phyloP scores from a whole-genome alignment of 2,888 invertebrate genomes.

The Diadegma fenestrale region DNA sequence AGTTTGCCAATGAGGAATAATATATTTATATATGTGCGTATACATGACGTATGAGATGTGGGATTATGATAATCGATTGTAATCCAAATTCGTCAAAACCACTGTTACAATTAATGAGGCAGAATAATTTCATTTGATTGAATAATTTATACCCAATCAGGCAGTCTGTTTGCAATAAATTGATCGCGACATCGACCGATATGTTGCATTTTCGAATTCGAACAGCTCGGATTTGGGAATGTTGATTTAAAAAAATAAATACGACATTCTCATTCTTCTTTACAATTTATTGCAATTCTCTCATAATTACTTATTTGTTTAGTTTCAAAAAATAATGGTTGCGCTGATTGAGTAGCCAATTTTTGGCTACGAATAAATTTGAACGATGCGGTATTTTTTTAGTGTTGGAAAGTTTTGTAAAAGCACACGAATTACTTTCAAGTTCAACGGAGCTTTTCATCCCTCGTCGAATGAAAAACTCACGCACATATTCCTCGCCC shows the following conservation, averaged over 20 bases:
- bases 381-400: conserved; percentile 23
- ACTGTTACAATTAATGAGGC: conserved; percentile 9
- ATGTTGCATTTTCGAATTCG: too few species aligned
- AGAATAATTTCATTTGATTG: not conserved
- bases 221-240: not conserved
- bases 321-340: not conserved
- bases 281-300: not conserved
- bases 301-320: not conserved
- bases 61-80: conserved; percentile 18
- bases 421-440: conserved; percentile 61
- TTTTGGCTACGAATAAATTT: not conserved
- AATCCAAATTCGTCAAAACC: conserved; percentile 1
- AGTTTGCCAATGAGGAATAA: conserved; percentile 35
- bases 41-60: conserved; percentile 12
- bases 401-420: conserved; percentile 16
- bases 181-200: not conserved
- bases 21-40: not conserved
- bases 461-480: conserved; percentile 43
- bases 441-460: conserved; percentile 68
- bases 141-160: not conserved
- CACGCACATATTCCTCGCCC: conserved; percentile 42
- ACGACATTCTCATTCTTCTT: not conserved
- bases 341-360: conserved; percentile 17
- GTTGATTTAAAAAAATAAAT: not conserved
- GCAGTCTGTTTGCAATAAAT: not conserved